phyloP scores from a whole-genome alignment of 2,888 invertebrate genomes.

The Platycnemis pennipes region DNA sequence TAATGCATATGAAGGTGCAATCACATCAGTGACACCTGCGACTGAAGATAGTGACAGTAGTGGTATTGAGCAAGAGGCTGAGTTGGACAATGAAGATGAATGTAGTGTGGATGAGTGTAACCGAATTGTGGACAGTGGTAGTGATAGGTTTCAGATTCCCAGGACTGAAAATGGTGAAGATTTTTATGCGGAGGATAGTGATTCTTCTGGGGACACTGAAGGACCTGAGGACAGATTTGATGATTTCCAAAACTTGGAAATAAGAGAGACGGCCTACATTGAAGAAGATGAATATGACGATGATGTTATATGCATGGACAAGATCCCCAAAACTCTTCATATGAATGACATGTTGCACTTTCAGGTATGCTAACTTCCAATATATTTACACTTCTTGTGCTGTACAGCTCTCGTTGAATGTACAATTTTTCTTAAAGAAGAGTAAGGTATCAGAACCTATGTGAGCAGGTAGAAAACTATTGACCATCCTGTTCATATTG shows the following conservation, averaged over 20 bases:
- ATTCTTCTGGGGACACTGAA: conserved; percentile 83
- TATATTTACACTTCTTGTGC: too few species aligned
- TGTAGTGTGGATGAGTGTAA: conserved; percentile 53
- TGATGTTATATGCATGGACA: conserved; percentile 80
- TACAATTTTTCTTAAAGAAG: too few species aligned
- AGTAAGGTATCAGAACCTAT: too few species aligned
- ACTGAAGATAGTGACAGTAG: conserved; percentile 81
- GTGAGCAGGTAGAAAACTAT: too few species aligned
- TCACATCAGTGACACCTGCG: conserved; percentile 82
- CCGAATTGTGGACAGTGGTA: not conserved
- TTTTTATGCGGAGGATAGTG: conserved; percentile 73
- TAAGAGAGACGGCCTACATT: conserved; percentile 77
- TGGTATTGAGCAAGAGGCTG: conserved; percentile 77
- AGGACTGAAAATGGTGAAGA: conserved; percentile 71
- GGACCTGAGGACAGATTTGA: conserved; percentile 85
- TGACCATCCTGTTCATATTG: too few species aligned
- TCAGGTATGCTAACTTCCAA: conserved; percentile 65
- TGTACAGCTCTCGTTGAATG: too few species aligned
- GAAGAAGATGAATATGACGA: conserved; percentile 77
- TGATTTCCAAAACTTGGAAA: conserved; percentile 76
- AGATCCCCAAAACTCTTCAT: conserved; percentile 82
- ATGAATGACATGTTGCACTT: conserved; percentile 69
- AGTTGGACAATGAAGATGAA: conserved; percentile 72
- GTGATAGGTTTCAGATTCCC: conserved; percentile 54
- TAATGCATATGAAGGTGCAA: conserved; percentile 79